Evolutionary conservation across 2,113 vertebrate species (phyloP).

Genomic region (Podarcis muralis): DNA sequence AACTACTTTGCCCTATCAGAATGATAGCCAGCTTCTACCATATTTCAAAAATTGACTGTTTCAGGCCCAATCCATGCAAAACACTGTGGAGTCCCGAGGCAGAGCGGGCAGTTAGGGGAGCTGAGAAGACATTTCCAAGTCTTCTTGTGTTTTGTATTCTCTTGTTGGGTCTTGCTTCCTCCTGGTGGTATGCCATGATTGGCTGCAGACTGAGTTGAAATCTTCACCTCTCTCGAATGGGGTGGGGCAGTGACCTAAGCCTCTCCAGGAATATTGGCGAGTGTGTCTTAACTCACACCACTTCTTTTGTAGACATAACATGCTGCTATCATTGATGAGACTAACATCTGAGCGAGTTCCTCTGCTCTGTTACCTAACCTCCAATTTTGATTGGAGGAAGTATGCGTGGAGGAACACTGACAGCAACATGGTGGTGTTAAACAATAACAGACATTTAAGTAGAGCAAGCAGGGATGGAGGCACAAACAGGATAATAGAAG

Average conservation of each 20-base stretch:
- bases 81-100: neutral
- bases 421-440: too few relatives aligned
- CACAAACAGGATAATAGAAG: too few relatives aligned
- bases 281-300: neutral
- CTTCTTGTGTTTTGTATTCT: neutral
- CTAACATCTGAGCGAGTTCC: neutral
- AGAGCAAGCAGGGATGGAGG: too few relatives aligned
- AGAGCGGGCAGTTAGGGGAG: neutral
- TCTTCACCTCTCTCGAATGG: neutral
- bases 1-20: neutral
- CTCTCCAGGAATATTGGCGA: neutral
- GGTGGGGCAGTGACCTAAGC: neutral
- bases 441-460: too few relatives aligned
- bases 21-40: neutral
- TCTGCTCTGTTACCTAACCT: neutral
- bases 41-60: neutral
- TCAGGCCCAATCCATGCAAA: neutral
- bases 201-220: neutral
- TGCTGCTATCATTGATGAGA: neutral
- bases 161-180: neutral
- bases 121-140: neutral
- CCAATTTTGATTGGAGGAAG: neutral
- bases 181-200: neutral
- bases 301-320: neutral
- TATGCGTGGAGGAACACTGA: too few relatives aligned